Evolutionary conservation across 2,113 vertebrate genomes (phyloP).

Genomic region (Dicerorhinus sumatrensis): DNA sequence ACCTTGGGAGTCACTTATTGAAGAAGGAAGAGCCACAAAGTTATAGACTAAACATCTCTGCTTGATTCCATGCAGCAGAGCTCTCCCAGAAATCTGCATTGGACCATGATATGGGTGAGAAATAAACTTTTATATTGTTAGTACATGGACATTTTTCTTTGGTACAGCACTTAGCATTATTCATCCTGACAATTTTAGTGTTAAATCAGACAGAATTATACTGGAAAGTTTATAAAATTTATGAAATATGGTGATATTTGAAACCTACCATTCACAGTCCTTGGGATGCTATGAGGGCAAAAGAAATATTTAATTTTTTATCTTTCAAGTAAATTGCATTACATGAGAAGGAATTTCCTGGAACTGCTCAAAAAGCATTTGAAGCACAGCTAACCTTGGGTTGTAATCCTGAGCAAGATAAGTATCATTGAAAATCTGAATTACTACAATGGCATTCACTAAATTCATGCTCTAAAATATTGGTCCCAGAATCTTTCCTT

Average conservation of each 20-base stretch:
- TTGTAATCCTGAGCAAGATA: neutral
- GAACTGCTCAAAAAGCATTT: constrained; percentile 3
- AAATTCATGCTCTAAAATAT: neutral
- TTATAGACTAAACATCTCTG: neutral
- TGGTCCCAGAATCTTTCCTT: neutral
- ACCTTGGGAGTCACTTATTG: neutral
- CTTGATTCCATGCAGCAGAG: neutral
- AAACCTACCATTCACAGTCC: constrained; percentile 20
- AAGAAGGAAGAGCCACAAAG: neutral
- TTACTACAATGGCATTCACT: neutral
- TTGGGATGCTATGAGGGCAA: neutral
- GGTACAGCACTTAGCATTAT: neutral
- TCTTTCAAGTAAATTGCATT: neutral
- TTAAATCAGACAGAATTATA: constrained; percentile 45
- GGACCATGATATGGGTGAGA: neutral
- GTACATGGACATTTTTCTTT: neutral
- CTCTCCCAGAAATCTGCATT: neutral
- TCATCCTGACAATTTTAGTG: neutral
- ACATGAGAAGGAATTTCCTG: neutral
- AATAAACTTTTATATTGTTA: neutral
- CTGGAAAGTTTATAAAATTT: neutral
- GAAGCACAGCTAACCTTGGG: constrained; percentile 7
- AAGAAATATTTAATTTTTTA: neutral
- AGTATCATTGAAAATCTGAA: neutral
- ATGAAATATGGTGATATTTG: neutral